Conservation (phyloP, 2,888 invertebrate species). For the Leptothorax acervorum region DNA sequence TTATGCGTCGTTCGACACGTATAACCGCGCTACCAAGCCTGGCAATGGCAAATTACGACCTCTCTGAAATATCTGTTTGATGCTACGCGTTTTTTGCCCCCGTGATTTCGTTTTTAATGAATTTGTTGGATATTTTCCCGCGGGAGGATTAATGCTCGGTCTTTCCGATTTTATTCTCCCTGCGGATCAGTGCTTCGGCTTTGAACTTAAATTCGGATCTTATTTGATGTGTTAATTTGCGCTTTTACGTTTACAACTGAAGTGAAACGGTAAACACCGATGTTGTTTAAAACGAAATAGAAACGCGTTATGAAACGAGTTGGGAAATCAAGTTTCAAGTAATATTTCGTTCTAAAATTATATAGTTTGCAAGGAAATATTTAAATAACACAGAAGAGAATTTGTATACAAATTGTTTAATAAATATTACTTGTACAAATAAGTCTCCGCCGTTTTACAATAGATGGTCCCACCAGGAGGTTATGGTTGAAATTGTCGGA, state of each 20-base stretch:
- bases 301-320: not conserved
- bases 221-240: constrained; percentile 19
- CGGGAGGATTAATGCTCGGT: not conserved
- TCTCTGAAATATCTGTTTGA: constrained; percentile 25
- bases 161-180: not conserved
- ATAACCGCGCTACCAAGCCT: constrained; percentile 36
- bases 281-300: not conserved
- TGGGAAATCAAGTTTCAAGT: not conserved
- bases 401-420: not conserved
- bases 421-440: too few relatives aligned
- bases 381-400: not conserved
- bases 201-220: constrained; percentile 23
- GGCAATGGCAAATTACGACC: constrained; percentile 47
- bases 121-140: constrained; percentile 5
- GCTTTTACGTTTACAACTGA: not conserved
- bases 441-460: too few relatives aligned
- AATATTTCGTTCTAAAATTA: not conserved
- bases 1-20: constrained; percentile 40
- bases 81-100: not conserved
- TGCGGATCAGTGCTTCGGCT: not conserved
- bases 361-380: not conserved
- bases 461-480: too few relatives aligned
- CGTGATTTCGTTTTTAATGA: constrained; percentile 13
- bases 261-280: not conserved
- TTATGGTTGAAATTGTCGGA: too few relatives aligned